Evolutionary conservation across 2,113 vertebrate species (phyloP).

Genomic region (Neofelis nebulosa): DNA sequence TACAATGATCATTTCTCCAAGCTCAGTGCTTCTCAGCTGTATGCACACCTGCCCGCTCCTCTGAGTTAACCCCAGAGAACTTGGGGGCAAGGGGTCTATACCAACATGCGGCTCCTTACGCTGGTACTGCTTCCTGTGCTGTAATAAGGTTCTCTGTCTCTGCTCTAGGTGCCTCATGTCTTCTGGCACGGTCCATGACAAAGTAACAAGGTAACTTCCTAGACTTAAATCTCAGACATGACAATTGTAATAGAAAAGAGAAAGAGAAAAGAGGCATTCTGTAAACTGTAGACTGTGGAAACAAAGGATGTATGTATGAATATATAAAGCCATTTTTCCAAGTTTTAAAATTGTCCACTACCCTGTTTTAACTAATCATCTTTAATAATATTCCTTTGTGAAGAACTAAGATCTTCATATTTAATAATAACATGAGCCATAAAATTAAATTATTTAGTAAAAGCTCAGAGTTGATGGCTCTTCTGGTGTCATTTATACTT

Average conservation of each 20-base stretch:
- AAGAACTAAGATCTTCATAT: background rate
- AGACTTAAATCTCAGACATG: background rate
- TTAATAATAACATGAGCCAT: background rate
- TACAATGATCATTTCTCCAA: background rate
- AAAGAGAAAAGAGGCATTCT: background rate
- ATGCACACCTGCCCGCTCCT: background rate
- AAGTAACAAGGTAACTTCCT: background rate
- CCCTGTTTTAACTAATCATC: background rate
- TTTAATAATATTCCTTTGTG: background rate
- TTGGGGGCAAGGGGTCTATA: accelerated
- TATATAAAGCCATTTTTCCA: background rate
- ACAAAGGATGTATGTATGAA: background rate
- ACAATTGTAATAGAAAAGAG: background rate
- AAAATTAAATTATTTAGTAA: background rate
- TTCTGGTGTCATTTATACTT: background rate
- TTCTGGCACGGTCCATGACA: background rate
- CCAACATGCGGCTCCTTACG: background rate
- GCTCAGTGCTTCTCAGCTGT: background rate
- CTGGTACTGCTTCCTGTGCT: background rate
- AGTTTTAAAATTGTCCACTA: background rate
- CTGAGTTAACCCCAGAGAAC: background rate
- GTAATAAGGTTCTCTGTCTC: background rate
- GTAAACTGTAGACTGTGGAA: background rate
- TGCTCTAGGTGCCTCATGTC: background rate
- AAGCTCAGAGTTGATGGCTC: background rate